phyloP scores from a whole-genome alignment of 2,113 vertebrate species.

The Coracopsis vasa region DNA sequence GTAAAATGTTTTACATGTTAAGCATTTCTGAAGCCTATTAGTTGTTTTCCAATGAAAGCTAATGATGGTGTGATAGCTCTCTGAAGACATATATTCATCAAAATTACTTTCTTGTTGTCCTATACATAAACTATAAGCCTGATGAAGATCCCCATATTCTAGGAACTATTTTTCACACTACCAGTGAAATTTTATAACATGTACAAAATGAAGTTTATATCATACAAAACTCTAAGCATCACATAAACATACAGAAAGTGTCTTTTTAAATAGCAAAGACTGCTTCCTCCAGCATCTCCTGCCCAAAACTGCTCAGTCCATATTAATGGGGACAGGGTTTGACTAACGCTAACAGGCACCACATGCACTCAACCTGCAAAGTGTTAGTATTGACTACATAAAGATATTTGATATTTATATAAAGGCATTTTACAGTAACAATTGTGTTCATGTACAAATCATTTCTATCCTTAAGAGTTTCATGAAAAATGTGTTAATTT shows the following conservation, averaged over 20 bases:
- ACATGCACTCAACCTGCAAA: neutral
- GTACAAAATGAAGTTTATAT: neutral
- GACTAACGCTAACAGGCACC: neutral
- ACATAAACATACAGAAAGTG: neutral
- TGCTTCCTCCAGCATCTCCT: neutral
- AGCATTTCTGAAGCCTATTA: neutral
- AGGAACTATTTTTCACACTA: neutral
- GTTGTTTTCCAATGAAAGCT: conserved; percentile 31
- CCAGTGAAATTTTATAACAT: neutral
- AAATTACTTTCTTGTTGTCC: neutral
- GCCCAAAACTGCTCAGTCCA: neutral
- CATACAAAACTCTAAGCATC: neutral
- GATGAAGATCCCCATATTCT: neutral
- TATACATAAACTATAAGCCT: neutral
- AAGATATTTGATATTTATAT: neutral
- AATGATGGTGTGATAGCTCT: neutral
- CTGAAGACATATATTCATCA: neutral
- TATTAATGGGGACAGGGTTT: neutral
- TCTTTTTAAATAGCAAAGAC: neutral
- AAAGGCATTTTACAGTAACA: neutral
- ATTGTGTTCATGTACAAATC: neutral
- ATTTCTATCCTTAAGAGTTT: neutral
- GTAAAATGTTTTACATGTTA: neutral
- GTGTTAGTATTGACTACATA: neutral
- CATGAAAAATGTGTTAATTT: neutral